These are phyloP conservation scores for Drosophila subpulchrella DNA, from an alignment of 1,140 invertebrate species.

Conservation along the genomic window DNA sequence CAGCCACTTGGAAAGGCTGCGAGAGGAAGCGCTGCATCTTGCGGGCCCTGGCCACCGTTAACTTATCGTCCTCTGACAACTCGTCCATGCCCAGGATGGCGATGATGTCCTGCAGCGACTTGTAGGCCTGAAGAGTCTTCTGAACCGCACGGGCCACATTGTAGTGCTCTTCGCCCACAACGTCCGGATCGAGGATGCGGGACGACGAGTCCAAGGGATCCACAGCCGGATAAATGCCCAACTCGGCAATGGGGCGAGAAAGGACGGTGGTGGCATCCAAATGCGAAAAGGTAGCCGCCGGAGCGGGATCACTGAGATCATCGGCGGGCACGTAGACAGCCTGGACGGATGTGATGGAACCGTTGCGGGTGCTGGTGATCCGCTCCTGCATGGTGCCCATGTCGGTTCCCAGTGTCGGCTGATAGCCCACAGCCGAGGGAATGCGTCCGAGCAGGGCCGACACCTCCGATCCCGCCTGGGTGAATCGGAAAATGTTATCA, in stretches of 20 bases:
- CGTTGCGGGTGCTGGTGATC: constrained; percentile 92
- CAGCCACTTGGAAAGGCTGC: constrained; percentile 92
- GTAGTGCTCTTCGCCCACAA: constrained; percentile 93
- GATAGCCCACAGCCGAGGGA: constrained; percentile 92
- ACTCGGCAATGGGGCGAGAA: constrained; percentile 92
- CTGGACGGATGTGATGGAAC: constrained; percentile 92
- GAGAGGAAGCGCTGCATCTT: constrained; percentile 94
- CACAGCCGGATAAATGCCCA: constrained; percentile 94
- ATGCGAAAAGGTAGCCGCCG: constrained; percentile 93
- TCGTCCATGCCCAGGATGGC: constrained; percentile 95
- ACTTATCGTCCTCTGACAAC: constrained; percentile 93
- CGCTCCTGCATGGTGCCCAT: constrained; percentile 94
- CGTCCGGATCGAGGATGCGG: constrained; percentile 92
- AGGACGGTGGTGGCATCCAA: constrained; percentile 94
- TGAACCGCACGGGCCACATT: constrained; percentile 91
- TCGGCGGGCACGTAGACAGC: constrained; percentile 95
- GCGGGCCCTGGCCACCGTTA: constrained; percentile 92
- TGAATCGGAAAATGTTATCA: constrained; percentile 95
- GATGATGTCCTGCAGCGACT: constrained; percentile 92
- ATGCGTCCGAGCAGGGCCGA: constrained; percentile 93
- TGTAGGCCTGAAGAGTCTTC: constrained; percentile 92
- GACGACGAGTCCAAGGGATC: constrained; percentile 93
- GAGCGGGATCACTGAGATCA: constrained; percentile 94
- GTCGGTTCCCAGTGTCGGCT: constrained; percentile 91
- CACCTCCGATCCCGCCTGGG: constrained; percentile 94